A percentile compares a stretch with the other conserved stretches of the same genome.
phyloP scores from a whole-genome alignment of 2,797 vertebrate species.

The Gila robusta region DNA sequence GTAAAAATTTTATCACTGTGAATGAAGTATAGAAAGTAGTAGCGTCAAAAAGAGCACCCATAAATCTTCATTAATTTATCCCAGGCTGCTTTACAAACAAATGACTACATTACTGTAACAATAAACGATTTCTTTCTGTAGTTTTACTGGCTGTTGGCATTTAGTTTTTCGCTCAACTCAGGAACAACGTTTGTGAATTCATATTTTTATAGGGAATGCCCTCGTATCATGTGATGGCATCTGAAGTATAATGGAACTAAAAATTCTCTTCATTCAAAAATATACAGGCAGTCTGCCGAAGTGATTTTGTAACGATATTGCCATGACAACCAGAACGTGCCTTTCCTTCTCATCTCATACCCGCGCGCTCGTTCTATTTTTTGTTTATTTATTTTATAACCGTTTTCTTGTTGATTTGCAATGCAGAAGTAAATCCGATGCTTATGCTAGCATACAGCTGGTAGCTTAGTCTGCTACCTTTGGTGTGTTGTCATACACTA shows the following conservation, averaged over 20 bases:
- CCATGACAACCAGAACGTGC: constrained; percentile 49
- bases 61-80: constrained; percentile 22
- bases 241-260: constrained; percentile 2
- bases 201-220: neutral
- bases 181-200: neutral
- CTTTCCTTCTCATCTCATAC: constrained; percentile 8
- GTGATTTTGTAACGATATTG: constrained; percentile 4
- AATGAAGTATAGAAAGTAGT: constrained; percentile 50
- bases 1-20: constrained; percentile 55
- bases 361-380: constrained; percentile 19
- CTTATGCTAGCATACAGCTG: neutral
- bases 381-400: neutral
- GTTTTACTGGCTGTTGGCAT: neutral
- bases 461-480: neutral
- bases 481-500: neutral
- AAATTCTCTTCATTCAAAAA: constrained; percentile 4
- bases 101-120: constrained; percentile 44
- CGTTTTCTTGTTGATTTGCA: neutral
- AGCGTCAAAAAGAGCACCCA: constrained; percentile 13
- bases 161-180: neutral
- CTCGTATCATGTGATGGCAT: neutral
- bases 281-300: neutral
- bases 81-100: constrained; percentile 43
- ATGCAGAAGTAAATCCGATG: neutral
- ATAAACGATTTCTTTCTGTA: constrained; percentile 39